Evolutionary conservation across 2,113 vertebrate species (phyloP).

Genomic region (Puntigrus tetrazona): DNA sequence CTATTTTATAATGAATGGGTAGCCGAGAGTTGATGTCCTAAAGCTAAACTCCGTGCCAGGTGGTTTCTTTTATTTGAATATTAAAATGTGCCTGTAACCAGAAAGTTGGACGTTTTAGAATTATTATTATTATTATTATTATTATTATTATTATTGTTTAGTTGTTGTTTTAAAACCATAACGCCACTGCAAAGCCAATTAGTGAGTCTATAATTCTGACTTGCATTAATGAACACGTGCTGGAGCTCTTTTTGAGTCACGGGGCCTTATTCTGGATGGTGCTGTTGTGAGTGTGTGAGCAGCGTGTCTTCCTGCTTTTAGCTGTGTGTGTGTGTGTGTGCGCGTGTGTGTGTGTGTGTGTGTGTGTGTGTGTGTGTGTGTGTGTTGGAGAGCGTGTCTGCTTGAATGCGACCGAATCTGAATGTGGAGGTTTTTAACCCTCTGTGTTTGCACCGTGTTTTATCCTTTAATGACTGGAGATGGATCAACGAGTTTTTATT

Average conservation of each 20-base stretch:
- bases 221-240: not conserved
- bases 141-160: not conserved
- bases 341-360: not conserved
- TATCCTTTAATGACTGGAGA: not conserved
- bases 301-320: constrained; percentile 38
- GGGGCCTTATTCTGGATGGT: constrained; percentile 50
- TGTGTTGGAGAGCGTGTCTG: not conserved
- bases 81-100: constrained; percentile 44
- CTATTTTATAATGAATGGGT: constrained; percentile 52
- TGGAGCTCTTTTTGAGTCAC: constrained; percentile 9
- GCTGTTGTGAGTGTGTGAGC: constrained; percentile 17
- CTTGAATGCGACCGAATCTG: constrained; percentile 10
- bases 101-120: not conserved
- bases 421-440: constrained; percentile 20
- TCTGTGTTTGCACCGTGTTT: constrained; percentile 27
- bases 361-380: constrained; percentile 5
- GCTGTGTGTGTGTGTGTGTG: not conserved
- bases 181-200: constrained; percentile 17
- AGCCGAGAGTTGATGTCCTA: constrained; percentile 33
- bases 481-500: constrained; percentile 40
- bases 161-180: not conserved
- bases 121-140: not conserved
- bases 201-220: constrained; percentile 5
- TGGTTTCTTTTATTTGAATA: constrained; percentile 46
- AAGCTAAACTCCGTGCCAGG: constrained; percentile 7